Percentiles rank a stretch among this genome's conserved stretches.
Evolutionary conservation across 2,888 invertebrate species (phyloP).

Genomic region (Megastigmus dorsalis): DNA sequence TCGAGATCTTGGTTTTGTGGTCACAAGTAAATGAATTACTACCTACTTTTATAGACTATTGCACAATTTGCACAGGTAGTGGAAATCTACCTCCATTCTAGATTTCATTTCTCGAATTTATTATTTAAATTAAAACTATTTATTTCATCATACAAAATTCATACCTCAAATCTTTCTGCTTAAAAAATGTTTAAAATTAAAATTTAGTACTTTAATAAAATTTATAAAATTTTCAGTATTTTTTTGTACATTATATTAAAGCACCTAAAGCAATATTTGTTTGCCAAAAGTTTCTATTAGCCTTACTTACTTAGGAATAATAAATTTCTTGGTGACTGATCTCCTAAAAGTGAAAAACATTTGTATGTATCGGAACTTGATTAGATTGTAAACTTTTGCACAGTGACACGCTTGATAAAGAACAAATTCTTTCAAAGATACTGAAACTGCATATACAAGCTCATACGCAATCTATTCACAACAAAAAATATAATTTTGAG

Average conservation of each 20-base stretch:
- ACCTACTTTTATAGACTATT: neutral
- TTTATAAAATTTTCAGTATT: constrained; percentile 25
- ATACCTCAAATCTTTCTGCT: neutral
- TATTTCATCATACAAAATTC: constrained; percentile 34
- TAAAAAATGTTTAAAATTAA: neutral
- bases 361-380: neutral
- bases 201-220: constrained; percentile 31
- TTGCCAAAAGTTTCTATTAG: neutral
- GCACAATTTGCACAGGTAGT: constrained; percentile 22
- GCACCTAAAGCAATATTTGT: constrained; percentile 2
- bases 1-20: constrained; percentile 81
- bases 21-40: constrained; percentile 33
- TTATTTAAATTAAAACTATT: constrained; percentile 39
- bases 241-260: neutral
- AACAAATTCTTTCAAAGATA: neutral
- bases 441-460: neutral
- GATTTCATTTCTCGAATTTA: constrained; percentile 17
- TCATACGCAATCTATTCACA: constrained; percentile 11
- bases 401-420: constrained; percentile 5
- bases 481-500: constrained; percentile 7
- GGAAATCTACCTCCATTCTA: constrained; percentile 2
- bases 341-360: neutral
- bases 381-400: constrained; percentile 19
- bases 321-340: neutral
- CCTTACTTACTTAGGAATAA: neutral